Percentiles rank a stretch among this genome's conserved stretches.
phyloP scores from a whole-genome alignment of 2,797 vertebrate species.

The Siniperca undulata region DNA sequence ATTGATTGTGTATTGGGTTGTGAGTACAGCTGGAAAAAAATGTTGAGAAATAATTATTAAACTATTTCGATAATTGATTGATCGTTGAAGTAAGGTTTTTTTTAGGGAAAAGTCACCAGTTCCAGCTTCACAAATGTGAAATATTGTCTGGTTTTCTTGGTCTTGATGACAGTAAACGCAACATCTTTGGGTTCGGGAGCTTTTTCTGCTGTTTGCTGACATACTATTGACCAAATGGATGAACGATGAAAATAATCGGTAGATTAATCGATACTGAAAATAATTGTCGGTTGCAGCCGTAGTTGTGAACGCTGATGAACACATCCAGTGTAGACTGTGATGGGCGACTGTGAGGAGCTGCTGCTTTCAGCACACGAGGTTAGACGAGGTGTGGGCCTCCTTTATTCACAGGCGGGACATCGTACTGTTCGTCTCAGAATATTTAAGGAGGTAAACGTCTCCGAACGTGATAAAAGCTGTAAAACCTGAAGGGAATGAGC shows the following conservation, averaged over 20 bases:
- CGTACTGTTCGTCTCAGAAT: not conserved
- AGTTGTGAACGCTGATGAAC: not conserved
- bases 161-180: not conserved
- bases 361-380: not conserved
- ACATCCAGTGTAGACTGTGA: not conserved
- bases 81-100: not conserved
- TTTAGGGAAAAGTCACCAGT: not conserved
- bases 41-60: too few species aligned
- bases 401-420: not conserved
- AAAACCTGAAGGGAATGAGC: constrained; percentile 9
- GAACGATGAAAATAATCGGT: not conserved
- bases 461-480: not conserved
- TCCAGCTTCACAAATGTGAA: not conserved
- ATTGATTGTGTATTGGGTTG: too few species aligned
- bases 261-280: not conserved
- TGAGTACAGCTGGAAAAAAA: too few species aligned
- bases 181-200: not conserved
- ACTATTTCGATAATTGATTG: not conserved
- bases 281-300: not conserved
- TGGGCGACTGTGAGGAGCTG: not conserved
- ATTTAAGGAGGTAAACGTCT: not conserved
- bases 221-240: not conserved
- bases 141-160: accelerated
- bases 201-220: not conserved
- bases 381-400: not conserved